Evolutionary conservation across 2,888 invertebrate genomes (phyloP).

Genomic region (Cataglyphis rosenhaueri): DNA sequence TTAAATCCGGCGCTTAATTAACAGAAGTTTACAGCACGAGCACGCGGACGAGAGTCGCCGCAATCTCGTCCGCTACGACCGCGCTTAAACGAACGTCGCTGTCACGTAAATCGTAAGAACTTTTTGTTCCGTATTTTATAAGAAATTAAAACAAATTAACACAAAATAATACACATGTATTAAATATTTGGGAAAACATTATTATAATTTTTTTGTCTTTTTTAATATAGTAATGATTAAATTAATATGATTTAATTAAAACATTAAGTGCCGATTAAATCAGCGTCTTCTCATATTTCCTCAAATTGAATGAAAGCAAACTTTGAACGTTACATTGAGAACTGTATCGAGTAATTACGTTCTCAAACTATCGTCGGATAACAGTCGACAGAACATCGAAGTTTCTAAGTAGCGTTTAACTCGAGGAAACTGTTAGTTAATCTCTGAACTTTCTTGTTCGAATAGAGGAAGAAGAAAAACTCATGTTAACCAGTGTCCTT

Average conservation of each 20-base stretch:
- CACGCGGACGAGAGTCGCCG: conserved; percentile 53
- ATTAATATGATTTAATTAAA: not conserved
- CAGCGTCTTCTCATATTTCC: not conserved
- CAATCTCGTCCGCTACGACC: conserved; percentile 41
- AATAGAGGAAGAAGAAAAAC: conserved; percentile 27
- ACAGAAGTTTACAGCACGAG: conserved; percentile 70
- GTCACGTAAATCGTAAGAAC: conserved; percentile 34
- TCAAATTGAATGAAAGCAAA: not conserved
- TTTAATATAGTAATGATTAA: not conserved
- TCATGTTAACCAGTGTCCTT: not conserved
- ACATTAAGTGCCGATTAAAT: not conserved
- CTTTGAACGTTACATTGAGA: not conserved
- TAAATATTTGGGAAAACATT: not conserved
- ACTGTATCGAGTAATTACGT: conserved; percentile 32
- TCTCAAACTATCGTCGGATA: conserved; percentile 15
- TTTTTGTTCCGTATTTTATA: not conserved
- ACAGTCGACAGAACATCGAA: conserved; percentile 33
- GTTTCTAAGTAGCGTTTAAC: conserved; percentile 34
- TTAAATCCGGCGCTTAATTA: conserved; percentile 76
- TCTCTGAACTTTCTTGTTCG: conserved; percentile 16
- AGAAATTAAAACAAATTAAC: not conserved
- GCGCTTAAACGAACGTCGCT: conserved; percentile 4
- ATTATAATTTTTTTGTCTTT: not conserved
- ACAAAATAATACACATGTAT: not conserved
- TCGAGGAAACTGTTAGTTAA: conserved; percentile 25